These are phyloP conservation scores for Clupea harengus DNA, from an alignment of 2,113 vertebrate species.

Conservation along the genomic window DNA sequence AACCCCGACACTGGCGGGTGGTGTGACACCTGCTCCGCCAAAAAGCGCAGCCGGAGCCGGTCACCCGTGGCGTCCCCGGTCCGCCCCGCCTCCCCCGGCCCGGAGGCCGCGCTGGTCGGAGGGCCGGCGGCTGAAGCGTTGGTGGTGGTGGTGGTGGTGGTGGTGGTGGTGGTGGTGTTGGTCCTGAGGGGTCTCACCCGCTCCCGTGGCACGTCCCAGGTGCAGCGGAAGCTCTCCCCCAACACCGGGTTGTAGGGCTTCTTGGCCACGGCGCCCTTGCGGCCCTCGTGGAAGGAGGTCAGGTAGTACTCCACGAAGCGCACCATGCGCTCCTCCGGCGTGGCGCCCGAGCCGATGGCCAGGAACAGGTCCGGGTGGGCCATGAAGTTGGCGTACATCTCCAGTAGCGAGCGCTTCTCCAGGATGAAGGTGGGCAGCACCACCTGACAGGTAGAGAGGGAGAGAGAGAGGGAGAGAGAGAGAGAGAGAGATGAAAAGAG, in stretches of 20 bases:
- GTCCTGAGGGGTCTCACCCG: conserved; percentile 72
- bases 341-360: conserved; percentile 76
- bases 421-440: conserved; percentile 91
- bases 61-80: not conserved
- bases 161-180: conserved; percentile 53
- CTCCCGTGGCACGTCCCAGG: conserved; percentile 84
- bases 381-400: conserved; percentile 96
- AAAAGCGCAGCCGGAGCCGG: conserved; percentile 81
- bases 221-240: conserved; percentile 89
- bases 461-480: not conserved
- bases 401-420: conserved; percentile 89
- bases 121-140: conserved; percentile 48
- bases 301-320: conserved; percentile 91
- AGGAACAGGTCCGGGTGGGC: conserved; percentile 90
- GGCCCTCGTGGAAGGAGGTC: conserved; percentile 88
- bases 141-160: conserved; percentile 52
- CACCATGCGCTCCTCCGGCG: conserved; percentile 84
- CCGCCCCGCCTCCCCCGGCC: conserved; percentile 41
- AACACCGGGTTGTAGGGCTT: conserved; percentile 93
- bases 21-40: conserved; percentile 91
- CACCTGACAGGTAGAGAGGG: conserved; percentile 68
- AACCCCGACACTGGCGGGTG: conserved; percentile 88
- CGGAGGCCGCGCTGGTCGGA: conserved; percentile 24
- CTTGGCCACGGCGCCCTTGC: conserved; percentile 87
- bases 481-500: not conserved